These are phyloP conservation scores for Eueremaeus valkanovi DNA, from an alignment of 2,888 invertebrate species.

Conservation along the genomic window DNA sequence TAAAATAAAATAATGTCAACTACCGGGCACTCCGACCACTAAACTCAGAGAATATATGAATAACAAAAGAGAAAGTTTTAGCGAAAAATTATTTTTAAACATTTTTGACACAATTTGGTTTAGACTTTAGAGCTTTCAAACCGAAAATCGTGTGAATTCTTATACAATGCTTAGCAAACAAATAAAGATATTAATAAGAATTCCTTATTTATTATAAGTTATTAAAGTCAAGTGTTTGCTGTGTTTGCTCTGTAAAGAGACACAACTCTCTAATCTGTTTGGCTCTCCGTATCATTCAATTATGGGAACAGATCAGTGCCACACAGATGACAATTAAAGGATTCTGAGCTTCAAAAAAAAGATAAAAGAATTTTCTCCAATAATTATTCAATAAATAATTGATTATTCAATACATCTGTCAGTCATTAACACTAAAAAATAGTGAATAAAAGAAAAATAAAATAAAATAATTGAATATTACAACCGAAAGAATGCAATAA, in stretches of 20 bases:
- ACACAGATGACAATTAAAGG: no score
- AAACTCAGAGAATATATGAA: not conserved
- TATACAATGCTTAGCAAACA: not conserved
- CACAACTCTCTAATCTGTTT: constrained; percentile 9
- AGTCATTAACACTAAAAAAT: not conserved
- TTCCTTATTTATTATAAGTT: not conserved
- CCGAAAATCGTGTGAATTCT: not conserved
- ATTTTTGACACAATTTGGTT: not conserved
- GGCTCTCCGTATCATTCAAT: not conserved
- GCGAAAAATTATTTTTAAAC: not conserved
- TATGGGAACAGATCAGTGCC: no score
- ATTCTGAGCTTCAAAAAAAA: no score
- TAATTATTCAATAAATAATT: no score
- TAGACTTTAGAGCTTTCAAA: no score
- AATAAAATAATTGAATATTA: not conserved
- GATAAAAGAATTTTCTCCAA: no score
- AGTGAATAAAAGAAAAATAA: not conserved
- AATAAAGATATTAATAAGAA: not conserved
- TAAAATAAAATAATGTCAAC: not conserved
- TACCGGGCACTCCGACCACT: not conserved
- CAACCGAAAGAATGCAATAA: not conserved
- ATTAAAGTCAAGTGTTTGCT: not conserved
- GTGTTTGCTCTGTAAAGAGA: not conserved
- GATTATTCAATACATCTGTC: not conserved
- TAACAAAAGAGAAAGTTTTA: not conserved